Evolutionary conservation across 2,888 invertebrate genomes (phyloP).

Genomic region (Glomeris marginata): DNA sequence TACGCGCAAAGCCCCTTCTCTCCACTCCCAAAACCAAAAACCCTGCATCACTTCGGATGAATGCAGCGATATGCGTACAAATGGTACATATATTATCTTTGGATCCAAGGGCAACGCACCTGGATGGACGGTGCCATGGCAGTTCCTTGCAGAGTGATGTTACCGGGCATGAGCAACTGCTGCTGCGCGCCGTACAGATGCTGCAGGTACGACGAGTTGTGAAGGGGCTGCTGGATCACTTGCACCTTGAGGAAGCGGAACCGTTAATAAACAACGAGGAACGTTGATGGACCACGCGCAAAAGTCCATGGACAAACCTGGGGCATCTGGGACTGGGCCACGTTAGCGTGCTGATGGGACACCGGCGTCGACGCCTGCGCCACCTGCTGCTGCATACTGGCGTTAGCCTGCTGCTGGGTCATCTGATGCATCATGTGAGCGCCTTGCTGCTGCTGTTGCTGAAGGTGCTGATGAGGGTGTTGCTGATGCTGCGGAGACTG

Average conservation of each 20-base stretch:
- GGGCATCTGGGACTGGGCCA: neutral
- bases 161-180: slow-evolving; percentile 60
- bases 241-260: slow-evolving; percentile 41
- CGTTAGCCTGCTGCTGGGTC: neutral
- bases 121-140: slow-evolving; percentile 63
- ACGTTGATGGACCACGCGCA: too few species aligned
- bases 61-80: neutral
- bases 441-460: slow-evolving; percentile 26
- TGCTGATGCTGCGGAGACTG: slow-evolving; percentile 26
- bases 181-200: slow-evolving; percentile 68
- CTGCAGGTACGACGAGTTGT: slow-evolving; percentile 57
- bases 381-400: neutral
- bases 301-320: too few species aligned
- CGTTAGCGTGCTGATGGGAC: neutral
- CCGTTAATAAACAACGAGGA: slow-evolving; percentile 2
- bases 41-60: slow-evolving; percentile 54
- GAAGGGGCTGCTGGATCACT: slow-evolving; percentile 57
- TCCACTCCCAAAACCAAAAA: slow-evolving; percentile 63
- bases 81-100: slow-evolving; percentile 6
- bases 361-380: neutral
- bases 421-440: neutral
- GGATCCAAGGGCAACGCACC: slow-evolving; percentile 30
- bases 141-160: slow-evolving; percentile 54
- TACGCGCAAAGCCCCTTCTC: slow-evolving; percentile 41
- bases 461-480: slow-evolving; percentile 33